Percentiles rank a stretch among this genome's conserved stretches.
Conservation (phyloP, 2,888 invertebrate species). For the Machimus atricapillus region DNA sequence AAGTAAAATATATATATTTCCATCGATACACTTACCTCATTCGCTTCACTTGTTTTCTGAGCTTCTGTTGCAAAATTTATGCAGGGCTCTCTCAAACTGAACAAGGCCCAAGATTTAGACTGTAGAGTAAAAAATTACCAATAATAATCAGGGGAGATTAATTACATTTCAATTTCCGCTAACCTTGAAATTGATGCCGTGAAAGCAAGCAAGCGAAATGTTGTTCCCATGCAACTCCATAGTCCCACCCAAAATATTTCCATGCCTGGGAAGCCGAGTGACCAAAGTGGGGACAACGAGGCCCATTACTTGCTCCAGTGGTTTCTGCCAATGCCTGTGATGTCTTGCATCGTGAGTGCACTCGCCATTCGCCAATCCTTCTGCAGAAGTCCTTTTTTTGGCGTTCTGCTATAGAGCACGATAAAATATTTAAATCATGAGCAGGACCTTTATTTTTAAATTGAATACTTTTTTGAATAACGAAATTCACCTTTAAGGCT, state of each 20-base stretch:
- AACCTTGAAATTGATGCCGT: constrained; percentile 91
- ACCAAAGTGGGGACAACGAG: constrained; percentile 78
- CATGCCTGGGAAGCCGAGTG: constrained; percentile 71
- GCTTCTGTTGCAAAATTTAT: constrained; percentile 94
- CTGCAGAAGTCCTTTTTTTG: constrained; percentile 60
- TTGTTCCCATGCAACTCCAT: constrained; percentile 89
- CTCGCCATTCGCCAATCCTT: constrained; percentile 51
- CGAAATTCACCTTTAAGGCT: neutral
- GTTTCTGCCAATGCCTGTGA: constrained; percentile 95
- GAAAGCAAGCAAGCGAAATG: constrained; percentile 95
- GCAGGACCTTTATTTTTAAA: neutral
- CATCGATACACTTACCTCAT: constrained; percentile 61
- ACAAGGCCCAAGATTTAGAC: constrained; percentile 94
- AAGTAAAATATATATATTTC: constrained; percentile 28
- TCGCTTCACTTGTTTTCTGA: constrained; percentile 78
- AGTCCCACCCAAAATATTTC: constrained; percentile 86
- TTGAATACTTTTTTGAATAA: no score
- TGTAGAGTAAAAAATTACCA: constrained; percentile 5
- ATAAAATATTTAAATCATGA: neutral
- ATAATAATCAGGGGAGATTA: neutral
- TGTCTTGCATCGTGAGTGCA: constrained; percentile 72
- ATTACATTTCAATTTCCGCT: neutral
- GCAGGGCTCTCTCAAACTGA: constrained; percentile 90
- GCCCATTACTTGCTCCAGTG: constrained; percentile 80
- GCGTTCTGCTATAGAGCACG: constrained; percentile 29